Percentiles rank a stretch among this genome's conserved stretches.
Evolutionary conservation across 2,113 vertebrate species (phyloP).

Genomic region (Microcebus griseorufus): DNA sequence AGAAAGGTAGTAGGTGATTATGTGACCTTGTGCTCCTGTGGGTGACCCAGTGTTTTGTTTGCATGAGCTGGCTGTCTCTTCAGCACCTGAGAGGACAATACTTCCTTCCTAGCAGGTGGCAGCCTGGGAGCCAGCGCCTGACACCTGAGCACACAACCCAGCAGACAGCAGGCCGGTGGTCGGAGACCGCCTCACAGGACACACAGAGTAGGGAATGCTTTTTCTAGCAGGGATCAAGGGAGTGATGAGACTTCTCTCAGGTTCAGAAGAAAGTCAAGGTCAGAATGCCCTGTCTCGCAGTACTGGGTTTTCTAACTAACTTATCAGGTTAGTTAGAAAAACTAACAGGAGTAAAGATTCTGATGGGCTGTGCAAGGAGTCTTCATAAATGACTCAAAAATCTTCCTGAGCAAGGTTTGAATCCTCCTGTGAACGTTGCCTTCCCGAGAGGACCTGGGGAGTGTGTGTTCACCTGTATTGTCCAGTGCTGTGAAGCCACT

Average conservation of each 20-base stretch:
- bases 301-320: neutral
- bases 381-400: no score
- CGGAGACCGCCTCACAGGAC: constrained; percentile 85
- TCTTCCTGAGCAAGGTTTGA: neutral
- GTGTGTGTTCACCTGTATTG: rapidly evolving
- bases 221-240: constrained; percentile 51
- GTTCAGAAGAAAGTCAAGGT: neutral
- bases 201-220: constrained; percentile 80
- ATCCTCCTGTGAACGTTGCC: no score
- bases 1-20: neutral
- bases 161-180: constrained; percentile 76
- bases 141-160: neutral
- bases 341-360: rapidly evolving
- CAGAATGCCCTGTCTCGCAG: neutral
- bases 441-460: rapidly evolving
- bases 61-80: constrained; percentile 71
- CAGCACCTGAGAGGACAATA: constrained; percentile 74
- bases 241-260: neutral
- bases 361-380: neutral
- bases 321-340: neutral
- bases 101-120: constrained; percentile 87
- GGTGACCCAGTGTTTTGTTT: constrained; percentile 74
- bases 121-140: constrained; percentile 82
- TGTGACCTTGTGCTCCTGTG: constrained; percentile 53
- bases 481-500: neutral